Evolutionary conservation across 2,888 invertebrate genomes (phyloP).

Genomic region (Dugesia japonica): DNA sequence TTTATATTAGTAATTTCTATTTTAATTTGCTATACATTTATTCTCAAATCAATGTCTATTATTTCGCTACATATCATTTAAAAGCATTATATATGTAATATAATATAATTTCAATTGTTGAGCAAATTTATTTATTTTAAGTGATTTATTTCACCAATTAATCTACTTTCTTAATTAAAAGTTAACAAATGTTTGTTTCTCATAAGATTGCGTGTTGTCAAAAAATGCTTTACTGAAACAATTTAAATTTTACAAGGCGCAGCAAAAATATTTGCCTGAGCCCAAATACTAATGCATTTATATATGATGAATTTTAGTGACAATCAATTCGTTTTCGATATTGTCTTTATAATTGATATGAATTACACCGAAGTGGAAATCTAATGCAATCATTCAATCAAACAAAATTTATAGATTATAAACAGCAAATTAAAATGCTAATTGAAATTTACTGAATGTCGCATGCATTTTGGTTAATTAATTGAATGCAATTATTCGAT

Average conservation of each 20-base stretch:
- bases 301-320: slow-evolving; percentile 20
- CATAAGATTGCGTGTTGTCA: slow-evolving; percentile 20
- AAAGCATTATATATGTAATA: background rate
- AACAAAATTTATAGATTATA: slow-evolving; percentile 20
- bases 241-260: slow-evolving; percentile 20
- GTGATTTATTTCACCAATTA: slow-evolving; percentile 20
- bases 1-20: too few relatives aligned
- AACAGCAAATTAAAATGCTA: slow-evolving; percentile 20
- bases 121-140: slow-evolving; percentile 3
- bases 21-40: too few relatives aligned
- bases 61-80: background rate
- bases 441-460: slow-evolving; percentile 20
- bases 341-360: slow-evolving; percentile 20
- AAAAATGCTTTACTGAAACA: slow-evolving; percentile 20
- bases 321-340: slow-evolving; percentile 17
- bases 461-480: slow-evolving; percentile 20
- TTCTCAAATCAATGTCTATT: background rate
- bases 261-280: background rate
- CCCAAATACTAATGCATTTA: slow-evolving; percentile 13
- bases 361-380: slow-evolving; percentile 20
- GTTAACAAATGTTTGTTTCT: slow-evolving; percentile 20
- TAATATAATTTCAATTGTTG: slow-evolving; percentile 11
- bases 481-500: slow-evolving; percentile 20
- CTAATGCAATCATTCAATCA: slow-evolving; percentile 20
- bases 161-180: slow-evolving; percentile 10